Evolutionary conservation across 2,797 vertebrate genomes (phyloP).

Genomic region (Macrochelys suwanniensis): DNA sequence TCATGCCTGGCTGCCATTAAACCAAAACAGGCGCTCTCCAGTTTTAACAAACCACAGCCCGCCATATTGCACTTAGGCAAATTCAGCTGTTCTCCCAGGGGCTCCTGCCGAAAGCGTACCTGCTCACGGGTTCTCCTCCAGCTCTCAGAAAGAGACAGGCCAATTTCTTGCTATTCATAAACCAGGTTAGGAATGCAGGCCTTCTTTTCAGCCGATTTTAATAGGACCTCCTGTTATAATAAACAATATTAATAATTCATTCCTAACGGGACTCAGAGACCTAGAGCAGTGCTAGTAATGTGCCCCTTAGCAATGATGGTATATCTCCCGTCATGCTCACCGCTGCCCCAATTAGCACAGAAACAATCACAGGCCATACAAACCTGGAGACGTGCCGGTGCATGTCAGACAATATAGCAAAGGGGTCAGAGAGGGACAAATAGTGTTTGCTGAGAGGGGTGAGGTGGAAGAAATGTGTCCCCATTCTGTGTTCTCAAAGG

Average conservation of each 20-base stretch:
- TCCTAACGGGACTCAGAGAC: fast-evolving
- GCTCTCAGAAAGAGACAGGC: not conserved
- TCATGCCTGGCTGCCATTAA: slow-evolving; percentile 67
- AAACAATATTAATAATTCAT: not conserved
- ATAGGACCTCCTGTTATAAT: not conserved
- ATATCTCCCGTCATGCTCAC: fast-evolving
- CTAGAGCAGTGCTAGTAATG: fast-evolving
- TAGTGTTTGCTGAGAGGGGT: not conserved
- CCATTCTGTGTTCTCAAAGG: not conserved
- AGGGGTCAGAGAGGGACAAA: not conserved
- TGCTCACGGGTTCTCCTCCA: not conserved
- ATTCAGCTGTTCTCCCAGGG: slow-evolving; percentile 13
- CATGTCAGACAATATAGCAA: not conserved
- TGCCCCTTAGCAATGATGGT: not conserved
- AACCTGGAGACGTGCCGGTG: not conserved
- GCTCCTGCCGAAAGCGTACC: not conserved
- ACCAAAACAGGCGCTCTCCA: slow-evolving; percentile 32
- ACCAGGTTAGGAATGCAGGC: not conserved
- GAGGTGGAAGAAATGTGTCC: not conserved
- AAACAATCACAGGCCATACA: not conserved
- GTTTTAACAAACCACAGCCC: not conserved
- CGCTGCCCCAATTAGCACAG: not conserved
- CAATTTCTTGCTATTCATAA: not conserved
- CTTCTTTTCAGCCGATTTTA: slow-evolving; percentile 27
- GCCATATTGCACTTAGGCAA: not conserved